Evolutionary conservation across 23 tunicate genomes (phyloP).

Genomic region (Ascidia mentula): DNA sequence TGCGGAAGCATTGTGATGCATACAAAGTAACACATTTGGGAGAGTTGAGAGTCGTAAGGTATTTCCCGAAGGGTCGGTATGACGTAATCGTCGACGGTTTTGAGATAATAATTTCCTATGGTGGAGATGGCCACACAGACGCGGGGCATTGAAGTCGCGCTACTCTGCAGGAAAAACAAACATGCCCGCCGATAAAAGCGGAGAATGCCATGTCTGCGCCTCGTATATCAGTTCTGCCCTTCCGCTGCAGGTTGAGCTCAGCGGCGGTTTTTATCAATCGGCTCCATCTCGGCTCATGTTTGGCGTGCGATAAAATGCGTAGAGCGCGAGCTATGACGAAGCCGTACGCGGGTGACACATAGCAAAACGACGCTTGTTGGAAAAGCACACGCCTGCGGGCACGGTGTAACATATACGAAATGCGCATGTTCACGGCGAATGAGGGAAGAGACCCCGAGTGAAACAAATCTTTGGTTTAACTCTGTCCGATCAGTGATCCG

Average conservation of each 20-base stretch:
- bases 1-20: too few relatives aligned
- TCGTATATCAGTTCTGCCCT: slow-evolving; percentile 3
- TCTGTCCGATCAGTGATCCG: background rate
- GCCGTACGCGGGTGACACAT: too few relatives aligned
- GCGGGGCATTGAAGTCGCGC: background rate
- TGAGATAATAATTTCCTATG: background rate
- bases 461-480: background rate
- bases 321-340: background rate
- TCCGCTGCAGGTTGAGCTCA: background rate
- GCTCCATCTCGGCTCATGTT: background rate
- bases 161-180: slow-evolving; percentile 4
- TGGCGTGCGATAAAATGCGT: slow-evolving; percentile 8
- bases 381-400: slow-evolving; percentile 8
- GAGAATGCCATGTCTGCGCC: slow-evolving; percentile 17
- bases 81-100: background rate
- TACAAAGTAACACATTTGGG: too few relatives aligned
- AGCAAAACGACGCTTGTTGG: too few relatives aligned
- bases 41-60: too few relatives aligned
- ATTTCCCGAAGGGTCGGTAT: background rate
- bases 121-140: background rate
- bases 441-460: background rate
- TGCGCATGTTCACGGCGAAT: too few relatives aligned
- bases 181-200: slow-evolving; percentile 16
- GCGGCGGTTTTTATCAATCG: slow-evolving; percentile 4
- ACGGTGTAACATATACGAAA: too few relatives aligned